Percentiles rank a stretch among this genome's conserved stretches.
Evolutionary conservation across 92 coral and sea anemone genomes (phyloP).

Genomic region (Umimayanthus kanabou): DNA sequence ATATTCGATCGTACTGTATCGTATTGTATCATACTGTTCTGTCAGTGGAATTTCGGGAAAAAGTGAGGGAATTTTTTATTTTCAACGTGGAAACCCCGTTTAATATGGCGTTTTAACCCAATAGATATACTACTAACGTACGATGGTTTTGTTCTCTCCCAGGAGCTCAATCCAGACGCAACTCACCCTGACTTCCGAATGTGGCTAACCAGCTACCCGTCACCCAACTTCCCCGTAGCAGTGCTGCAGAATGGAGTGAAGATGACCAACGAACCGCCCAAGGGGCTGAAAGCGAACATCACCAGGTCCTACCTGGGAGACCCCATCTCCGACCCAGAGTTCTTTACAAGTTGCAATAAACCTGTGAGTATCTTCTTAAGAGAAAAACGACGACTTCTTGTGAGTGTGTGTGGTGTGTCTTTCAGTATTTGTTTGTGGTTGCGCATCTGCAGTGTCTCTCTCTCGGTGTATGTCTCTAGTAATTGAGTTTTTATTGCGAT

Average conservation of each 20-base stretch:
- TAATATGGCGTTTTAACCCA: not conserved
- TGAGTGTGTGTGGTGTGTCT: no score
- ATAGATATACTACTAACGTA: no score
- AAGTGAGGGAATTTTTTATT: no score
- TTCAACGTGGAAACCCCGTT: not conserved
- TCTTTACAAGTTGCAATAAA: slow-evolving; percentile 84
- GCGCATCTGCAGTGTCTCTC: no score
- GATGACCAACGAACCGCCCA: slow-evolving; percentile 99
- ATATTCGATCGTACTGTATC: no score
- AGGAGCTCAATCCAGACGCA: slow-evolving; percentile 97
- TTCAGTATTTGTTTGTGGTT: no score
- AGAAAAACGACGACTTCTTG: no score
- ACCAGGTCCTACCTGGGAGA: slow-evolving; percentile 92
- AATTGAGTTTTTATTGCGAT: no score
- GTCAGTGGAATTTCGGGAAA: no score
- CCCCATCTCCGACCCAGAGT: slow-evolving; percentile 99
- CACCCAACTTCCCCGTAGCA: slow-evolving; percentile 99
- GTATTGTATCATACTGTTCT: no score
- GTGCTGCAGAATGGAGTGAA: slow-evolving; percentile 99
- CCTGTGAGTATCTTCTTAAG: slow-evolving; percentile 59
- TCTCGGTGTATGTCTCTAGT: no score
- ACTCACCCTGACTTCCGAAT: slow-evolving; percentile 99
- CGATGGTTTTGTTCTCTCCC: not conserved
- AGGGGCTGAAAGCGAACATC: slow-evolving; percentile 92
- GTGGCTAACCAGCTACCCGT: slow-evolving; percentile 99